phyloP scores from a whole-genome alignment of 2,113 vertebrate genomes.

The Choloepus hoffmanni region DNA sequence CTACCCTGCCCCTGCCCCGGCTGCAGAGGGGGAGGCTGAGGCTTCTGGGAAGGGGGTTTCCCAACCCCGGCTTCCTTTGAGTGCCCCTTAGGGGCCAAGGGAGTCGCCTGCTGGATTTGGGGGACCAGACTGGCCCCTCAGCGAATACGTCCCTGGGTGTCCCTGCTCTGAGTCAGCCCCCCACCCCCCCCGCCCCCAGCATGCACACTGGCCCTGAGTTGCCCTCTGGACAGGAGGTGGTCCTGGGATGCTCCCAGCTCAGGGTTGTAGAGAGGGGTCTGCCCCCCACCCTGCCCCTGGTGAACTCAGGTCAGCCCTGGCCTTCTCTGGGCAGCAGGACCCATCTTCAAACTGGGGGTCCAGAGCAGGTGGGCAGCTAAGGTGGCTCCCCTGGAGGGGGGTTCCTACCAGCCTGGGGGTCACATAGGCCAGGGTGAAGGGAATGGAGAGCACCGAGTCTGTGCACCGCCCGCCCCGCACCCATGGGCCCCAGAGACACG shows the following conservation, averaged over 20 bases:
- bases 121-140: background rate
- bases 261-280: background rate
- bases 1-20: background rate
- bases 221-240: background rate
- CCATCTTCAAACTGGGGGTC: background rate
- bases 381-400: background rate
- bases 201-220: background rate
- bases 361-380: background rate
- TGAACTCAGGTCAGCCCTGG: background rate
- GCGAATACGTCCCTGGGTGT: background rate
- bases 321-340: background rate
- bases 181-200: no score
- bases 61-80: background rate
- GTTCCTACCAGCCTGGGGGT: fast-evolving
- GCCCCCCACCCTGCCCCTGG: background rate
- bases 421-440: background rate
- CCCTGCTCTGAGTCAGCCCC: background rate
- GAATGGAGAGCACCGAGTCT: background rate
- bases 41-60: background rate
- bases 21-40: background rate
- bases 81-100: background rate
- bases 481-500: background rate
- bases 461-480: fast-evolving
- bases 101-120: no score
- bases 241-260: background rate